These are phyloP conservation scores for Hemiprocne comata DNA, from an alignment of 2,113 vertebrate species.

Conservation along the genomic window DNA sequence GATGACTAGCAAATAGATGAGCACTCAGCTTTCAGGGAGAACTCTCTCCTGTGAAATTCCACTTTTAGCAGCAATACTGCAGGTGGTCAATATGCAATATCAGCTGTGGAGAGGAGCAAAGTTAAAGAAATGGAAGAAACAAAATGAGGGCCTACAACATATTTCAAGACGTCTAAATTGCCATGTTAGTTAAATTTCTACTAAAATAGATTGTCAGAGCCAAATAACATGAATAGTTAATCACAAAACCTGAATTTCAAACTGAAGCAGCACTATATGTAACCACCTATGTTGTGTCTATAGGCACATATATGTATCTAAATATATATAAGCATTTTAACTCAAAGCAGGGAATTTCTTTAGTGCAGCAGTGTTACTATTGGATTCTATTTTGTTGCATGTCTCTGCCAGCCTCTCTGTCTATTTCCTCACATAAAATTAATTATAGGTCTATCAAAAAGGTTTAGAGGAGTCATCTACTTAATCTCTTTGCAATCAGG, in stretches of 20 bases:
- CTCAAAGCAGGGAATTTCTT: not conserved
- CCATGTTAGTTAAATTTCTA: not conserved
- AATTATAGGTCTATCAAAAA: not conserved
- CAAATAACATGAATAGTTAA: not conserved
- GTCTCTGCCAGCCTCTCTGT: not conserved
- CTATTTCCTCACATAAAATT: not conserved
- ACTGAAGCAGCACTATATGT: not conserved
- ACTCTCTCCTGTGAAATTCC: not conserved
- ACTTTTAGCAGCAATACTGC: not conserved
- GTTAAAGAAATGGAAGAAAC: not conserved
- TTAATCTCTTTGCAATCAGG: not conserved
- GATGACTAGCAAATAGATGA: not conserved
- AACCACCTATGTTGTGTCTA: not conserved
- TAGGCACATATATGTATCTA: not conserved
- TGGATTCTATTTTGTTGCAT: not conserved
- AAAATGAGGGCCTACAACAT: not conserved
- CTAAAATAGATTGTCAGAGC: not conserved
- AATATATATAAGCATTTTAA: not conserved
- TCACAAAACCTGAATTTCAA: not conserved
- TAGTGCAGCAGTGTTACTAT: rapidly evolving
- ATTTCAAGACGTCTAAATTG: not conserved
- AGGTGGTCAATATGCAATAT: not conserved
- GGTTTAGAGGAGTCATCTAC: not conserved
- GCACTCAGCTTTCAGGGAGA: not conserved
- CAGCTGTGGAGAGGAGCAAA: not conserved